Base-by-base conservation (phyloP, 1,140 invertebrate species). In the Hetaerina americana region DNA sequence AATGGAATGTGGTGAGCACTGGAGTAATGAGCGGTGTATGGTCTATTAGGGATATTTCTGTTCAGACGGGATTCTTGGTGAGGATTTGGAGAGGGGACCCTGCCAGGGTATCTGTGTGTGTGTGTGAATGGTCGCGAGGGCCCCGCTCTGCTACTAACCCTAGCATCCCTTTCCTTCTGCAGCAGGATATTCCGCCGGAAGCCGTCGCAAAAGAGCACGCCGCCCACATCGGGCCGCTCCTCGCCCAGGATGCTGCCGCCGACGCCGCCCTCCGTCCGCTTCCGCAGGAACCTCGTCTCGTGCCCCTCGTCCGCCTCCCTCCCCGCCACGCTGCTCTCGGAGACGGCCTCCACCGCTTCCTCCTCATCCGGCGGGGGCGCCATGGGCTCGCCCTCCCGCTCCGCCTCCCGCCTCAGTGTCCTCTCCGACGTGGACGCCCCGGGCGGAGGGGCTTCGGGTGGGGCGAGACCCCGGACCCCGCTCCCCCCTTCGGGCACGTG, bases 231-330 rank as follows among this genome's bases (percentile, higher is more conserved):
- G 8, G 70, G 70, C 18, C n/a, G 49, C 83, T 81, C 66, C 83
- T 80, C 76, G 74, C 85, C 77, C 71, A 78, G 83, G 69, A 77
- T 83, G 76, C 73, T 79, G 49, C 81, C 79, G 49, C 78, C 84
- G n/a, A 81, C 81, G 3, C 83, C 82, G 72, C 80, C 82, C 5
- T 0, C 80, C 88, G 66, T 90, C 88, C 25, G 89, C 88, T 66
- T 89, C 90, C 0, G 88, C 89, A 12, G 89, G 88, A 8, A 81
- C 91, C 25, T 87, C 89, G 77, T 89, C 87, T 75, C 82, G 15
- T 57, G 40, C 40, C 40, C 40, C 10, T 57, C 40, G 22, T 57
- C 40, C 15, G 40, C 40, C 40, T 57, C 40, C 22, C 40, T 57
- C 40, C 40, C 40, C 2, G 40, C 40, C 2, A 57, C 40, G 15